Evolutionary conservation across 2,797 vertebrate genomes (phyloP), one percentile per base, ranked within the genome.

Genomic region (Scolopax rusticola): DNA sequence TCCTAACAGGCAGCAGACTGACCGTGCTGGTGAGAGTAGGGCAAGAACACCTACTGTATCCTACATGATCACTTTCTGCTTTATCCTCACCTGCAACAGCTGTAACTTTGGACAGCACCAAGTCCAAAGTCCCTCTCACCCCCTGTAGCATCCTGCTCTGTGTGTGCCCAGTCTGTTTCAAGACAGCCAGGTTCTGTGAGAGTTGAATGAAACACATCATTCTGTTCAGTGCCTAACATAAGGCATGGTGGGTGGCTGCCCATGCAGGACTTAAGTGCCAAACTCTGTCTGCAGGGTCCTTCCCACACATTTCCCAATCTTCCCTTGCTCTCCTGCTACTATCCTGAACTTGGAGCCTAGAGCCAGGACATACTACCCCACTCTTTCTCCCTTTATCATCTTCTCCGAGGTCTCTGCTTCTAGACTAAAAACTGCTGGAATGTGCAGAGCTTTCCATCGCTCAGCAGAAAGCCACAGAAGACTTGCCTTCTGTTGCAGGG

Each of bases 161-260:
- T 67, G 48, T 15, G 14, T 81, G 45, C 48, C 70, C 65, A 41
- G 27, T 36, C 40, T 47, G 91, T 86, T 86, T 60, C 53, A 59
- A 51, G 75, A 79, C 51, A n/a, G 13, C 38, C 0, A 0, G 45
- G 70, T 91, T 78, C 59, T 84, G 24, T 68, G 18, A 90, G 27
- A 95, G 45, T 30, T 87, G 87, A 93, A 84, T 84, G 41, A 68
- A 92, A 75, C 81, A 60, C 1, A 0, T 89, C 67, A 59, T 89
- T 94, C 54, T 92, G 50, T 76, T 92, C 70, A 76, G n/a, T 82
- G 63, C 30, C 73, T 59, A 79, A 73, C 81, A 84, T 71, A 93
- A 87, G 89, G 78, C 54, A 59, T 38, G 54, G 84, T 90, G 67
- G 89, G 84, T 79, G 92, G 67, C 78, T 89, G 70, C 89, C 81